Base-by-base conservation (phyloP, 2,113 vertebrate species). In the Cyanoramphus novaezelandiae region DNA sequence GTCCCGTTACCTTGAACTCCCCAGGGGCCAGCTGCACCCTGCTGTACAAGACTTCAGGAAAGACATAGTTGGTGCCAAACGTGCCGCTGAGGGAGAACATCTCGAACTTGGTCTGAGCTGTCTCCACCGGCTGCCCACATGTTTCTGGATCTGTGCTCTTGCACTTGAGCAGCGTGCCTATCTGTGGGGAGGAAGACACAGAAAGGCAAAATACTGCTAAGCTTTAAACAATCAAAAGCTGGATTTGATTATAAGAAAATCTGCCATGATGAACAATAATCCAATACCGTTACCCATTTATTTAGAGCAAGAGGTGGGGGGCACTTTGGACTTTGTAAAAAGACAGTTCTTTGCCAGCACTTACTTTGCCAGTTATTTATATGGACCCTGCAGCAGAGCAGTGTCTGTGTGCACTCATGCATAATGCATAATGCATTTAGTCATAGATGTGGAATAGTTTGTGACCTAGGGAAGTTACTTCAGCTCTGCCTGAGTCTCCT, bases 31-130 rank as follows among this genome's bases (percentile, higher is more conserved):
- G 96, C 62, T 96, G 91, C 88, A 97, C 80, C 8, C 93, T 93
- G 1, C 97, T 98, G 89, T 98, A 94, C 94, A 98, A 12, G 64
- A 98, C 97, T 82, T 98, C 98, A 19, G 98, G 98, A 55, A 98
- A 98, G 43, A 98, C 94, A 1, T 97, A 93, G 43, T 68, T 97
- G 35, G 98, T 98, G 44, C 77, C 75, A 69, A 98, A 98, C 0
- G 96, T 98, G 68, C 98, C 98, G 0, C 98, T 98, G 81, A 98
- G 97, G 35, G 98, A 98, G 89, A 98, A 97, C 67, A 50, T 96
- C 18, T 97, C 93, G 96, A 98, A 98, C 55, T 31, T 86, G 55
- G 98, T 98, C 33, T 95, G 84, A 16, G 98, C 97, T 0, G 2
- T 94, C 50, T 97, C 97, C 15, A 94, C 81, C 0, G 97, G 57